These are phyloP conservation scores for Trichonephila clavata DNA, from an alignment of 1,140 invertebrate species.

Conservation along the genomic window DNA sequence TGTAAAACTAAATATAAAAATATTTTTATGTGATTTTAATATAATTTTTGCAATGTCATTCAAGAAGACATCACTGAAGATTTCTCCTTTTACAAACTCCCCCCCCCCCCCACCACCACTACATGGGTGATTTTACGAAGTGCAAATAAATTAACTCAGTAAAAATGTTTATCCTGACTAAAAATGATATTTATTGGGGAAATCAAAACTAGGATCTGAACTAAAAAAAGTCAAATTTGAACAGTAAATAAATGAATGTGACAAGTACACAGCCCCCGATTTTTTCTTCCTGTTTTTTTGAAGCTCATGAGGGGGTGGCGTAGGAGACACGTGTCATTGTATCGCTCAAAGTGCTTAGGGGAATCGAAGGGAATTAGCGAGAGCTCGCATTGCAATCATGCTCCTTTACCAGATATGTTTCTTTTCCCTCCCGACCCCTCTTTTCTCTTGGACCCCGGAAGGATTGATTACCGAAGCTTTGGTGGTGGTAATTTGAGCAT, in stretches of 20 bases:
- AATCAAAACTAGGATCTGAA: too few relatives aligned
- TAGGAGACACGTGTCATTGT: conserved; percentile 68
- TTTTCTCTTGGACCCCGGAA: not conserved
- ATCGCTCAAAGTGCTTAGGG: conserved; percentile 71
- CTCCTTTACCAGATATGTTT: conserved; percentile 52
- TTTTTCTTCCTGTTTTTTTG: conserved; percentile 23
- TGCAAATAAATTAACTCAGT: too few relatives aligned
- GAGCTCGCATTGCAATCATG: conserved; percentile 70
- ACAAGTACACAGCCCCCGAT: not conserved
- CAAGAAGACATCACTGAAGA: too few relatives aligned
- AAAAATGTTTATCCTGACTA: too few relatives aligned
- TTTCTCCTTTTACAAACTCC: too few relatives aligned
- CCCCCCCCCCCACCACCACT: too few relatives aligned
- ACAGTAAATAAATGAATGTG: not conserved
- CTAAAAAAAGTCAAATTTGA: not conserved
- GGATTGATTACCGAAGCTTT: conserved; percentile 47
- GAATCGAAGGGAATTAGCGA: conserved; percentile 61
- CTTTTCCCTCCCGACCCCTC: not conserved
- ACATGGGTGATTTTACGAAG: too few relatives aligned
- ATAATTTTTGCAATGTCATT: too few relatives aligned
- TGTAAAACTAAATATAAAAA: too few relatives aligned
- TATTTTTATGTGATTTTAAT: too few relatives aligned
- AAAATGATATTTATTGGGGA: too few relatives aligned
- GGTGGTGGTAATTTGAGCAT: not conserved
- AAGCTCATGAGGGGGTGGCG: not conserved